Evolutionary conservation across 1,140 invertebrate genomes (phyloP), one percentile per base, ranked within the genome.

Genomic region (Aphis craccivora): DNA sequence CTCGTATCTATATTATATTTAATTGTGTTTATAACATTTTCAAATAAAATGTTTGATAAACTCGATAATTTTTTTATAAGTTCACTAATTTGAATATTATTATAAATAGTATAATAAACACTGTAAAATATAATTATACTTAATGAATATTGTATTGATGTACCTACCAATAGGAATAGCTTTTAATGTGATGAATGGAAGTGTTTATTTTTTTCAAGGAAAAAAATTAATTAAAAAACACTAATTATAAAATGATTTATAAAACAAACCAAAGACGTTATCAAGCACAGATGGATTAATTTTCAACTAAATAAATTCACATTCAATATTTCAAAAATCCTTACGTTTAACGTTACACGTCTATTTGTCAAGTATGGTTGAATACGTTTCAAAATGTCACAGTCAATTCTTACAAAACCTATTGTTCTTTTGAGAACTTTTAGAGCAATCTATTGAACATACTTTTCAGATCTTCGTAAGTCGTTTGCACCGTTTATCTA

Each of bases 341-440:
- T n/a, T n/a, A 18, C 14, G 60, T n/a, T n/a, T 67, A n/a, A 67
- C 30, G 30, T 67, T 67, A 18, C 30, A 67, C 9, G 60, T 67
- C 30, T 67, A 67, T 67, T n/a, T 67, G 60, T 67, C 60, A 67
- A 67, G 18, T 67, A n/a, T 67, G 60, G 30, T n/a, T 67, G 60
- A 67, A 67, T 67, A n/a, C 60, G 60, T 67, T 67, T 67, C 60
- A 67, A 67, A 67, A 67, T 67, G 60, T 67, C 60, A 67, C 60
- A 18, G n/a, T n/a, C 60, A n/a, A 67, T 67, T 67, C 11, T n/a
- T 67, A n/a, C 60, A 18, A 67, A 67, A n/a, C 60, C 30, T n/a
- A n/a, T 67, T 67, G 60, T 67, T 67, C 30, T 67, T n/a, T 14
- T 4, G 30, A 67, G 5, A 67, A 67, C 60, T 67, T 67, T 67